These are phyloP conservation scores for Plectrocnemia conspersa DNA, from an alignment of 1,140 invertebrate genomes.

Conservation along the genomic window DNA sequence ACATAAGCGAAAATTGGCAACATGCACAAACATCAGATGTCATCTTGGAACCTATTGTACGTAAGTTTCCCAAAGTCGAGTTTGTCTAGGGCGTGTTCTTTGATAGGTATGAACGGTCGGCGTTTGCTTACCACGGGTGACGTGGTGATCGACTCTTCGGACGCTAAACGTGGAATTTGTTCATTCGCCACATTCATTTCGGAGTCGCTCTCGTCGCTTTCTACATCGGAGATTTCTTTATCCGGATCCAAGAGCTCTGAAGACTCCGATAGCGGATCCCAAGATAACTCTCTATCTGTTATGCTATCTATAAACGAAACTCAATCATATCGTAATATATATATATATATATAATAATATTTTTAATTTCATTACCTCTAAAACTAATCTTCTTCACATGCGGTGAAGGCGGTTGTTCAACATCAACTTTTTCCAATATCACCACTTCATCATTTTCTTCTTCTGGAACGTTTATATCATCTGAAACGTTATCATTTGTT, in stretches of 20 bases:
- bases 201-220: conserved; percentile 47
- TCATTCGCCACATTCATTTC: conserved; percentile 37
- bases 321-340: neutral
- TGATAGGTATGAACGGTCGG: conserved; percentile 43
- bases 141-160: conserved; percentile 40
- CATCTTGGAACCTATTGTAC: conserved; percentile 28
- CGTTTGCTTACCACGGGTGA: conserved; percentile 41
- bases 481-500: conserved; percentile 20
- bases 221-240: conserved; percentile 51
- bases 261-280: conserved; percentile 50
- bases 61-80: conserved; percentile 33
- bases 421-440: too few relatives aligned
- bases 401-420: conserved; percentile 26
- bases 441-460: conserved; percentile 14
- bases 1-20: too few relatives aligned
- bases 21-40: conserved; percentile 16
- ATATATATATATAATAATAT: conserved; percentile 6
- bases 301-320: conserved; percentile 39
- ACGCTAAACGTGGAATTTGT: conserved; percentile 26
- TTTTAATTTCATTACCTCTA: conserved; percentile 36
- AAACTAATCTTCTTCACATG: conserved; percentile 38
- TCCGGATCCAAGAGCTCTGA: conserved; percentile 51
- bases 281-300: conserved; percentile 47
- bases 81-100: conserved; percentile 41
- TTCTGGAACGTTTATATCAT: conserved; percentile 18